Evolutionary conservation across 2,797 vertebrate genomes (phyloP).

Genomic region (Phrynocephalus vlangalii): DNA sequence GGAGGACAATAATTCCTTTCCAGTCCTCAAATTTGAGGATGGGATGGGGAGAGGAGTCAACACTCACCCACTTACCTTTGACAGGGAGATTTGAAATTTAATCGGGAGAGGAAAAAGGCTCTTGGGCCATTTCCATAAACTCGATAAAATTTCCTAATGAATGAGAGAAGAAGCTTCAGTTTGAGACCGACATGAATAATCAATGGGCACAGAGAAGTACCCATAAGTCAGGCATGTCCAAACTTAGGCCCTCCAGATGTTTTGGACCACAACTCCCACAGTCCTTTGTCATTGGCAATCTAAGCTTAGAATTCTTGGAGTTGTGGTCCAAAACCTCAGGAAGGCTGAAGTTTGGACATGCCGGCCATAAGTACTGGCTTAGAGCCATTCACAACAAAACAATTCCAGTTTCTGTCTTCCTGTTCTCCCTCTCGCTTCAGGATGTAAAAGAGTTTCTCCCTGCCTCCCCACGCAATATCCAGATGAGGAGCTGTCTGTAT

Average conservation of each 20-base stretch:
- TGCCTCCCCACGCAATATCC: neutral
- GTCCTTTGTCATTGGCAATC: too few relatives aligned
- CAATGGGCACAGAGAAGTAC: accelerated
- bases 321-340: too few relatives aligned
- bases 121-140: slow-evolving; percentile 82
- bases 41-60: accelerated
- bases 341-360: too few relatives aligned
- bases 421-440: neutral
- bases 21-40: accelerated
- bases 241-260: too few relatives aligned
- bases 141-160: slow-evolving; percentile 86
- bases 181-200: neutral
- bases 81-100: slow-evolving; percentile 84
- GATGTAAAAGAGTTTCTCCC: neutral
- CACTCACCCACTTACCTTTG: slow-evolving; percentile 80
- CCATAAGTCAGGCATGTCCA: too few relatives aligned
- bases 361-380: too few relatives aligned
- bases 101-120: slow-evolving; percentile 81
- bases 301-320: too few relatives aligned
- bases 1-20: accelerated
- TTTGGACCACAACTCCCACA: too few relatives aligned
- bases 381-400: too few relatives aligned
- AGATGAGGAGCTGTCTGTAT: neutral
- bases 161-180: neutral
- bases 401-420: neutral